Conservation (phyloP, 2,113 vertebrate species). For the Chloebia gouldiae region DNA sequence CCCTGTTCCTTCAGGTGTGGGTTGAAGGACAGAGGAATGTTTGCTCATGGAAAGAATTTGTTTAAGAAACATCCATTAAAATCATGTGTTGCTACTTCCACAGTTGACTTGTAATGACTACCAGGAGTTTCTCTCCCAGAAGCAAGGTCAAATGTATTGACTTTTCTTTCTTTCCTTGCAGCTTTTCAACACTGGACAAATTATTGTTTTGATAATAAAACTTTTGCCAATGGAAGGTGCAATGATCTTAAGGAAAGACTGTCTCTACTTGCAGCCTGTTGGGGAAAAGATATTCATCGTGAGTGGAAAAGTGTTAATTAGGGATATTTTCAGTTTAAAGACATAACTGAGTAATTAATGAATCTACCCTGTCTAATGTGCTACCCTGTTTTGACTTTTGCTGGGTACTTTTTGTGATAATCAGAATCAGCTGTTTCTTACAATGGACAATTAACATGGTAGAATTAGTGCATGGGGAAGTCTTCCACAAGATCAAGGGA, state of each 20-base stretch:
- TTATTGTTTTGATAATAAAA: conserved; percentile 18
- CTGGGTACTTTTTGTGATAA: background rate
- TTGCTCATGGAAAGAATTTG: conserved; percentile 13
- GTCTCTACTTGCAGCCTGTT: background rate
- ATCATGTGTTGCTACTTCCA: conserved; percentile 21
- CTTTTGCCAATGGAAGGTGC: background rate
- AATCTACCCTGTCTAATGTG: background rate
- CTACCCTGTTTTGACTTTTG: background rate
- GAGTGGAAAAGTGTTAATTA: background rate
- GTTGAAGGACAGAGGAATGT: background rate
- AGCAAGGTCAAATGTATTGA: conserved; percentile 19
- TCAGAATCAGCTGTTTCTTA: background rate
- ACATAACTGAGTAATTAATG: background rate
- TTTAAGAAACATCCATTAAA: conserved; percentile 43
- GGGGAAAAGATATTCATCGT: background rate
- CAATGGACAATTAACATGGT: background rate
- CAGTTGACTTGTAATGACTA: conserved; percentile 22
- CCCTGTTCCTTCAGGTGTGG: background rate
- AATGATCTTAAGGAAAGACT: background rate
- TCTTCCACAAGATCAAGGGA: background rate
- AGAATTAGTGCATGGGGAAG: background rate
- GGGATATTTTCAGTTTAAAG: background rate
- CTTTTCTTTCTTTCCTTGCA: background rate
- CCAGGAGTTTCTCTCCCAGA: conserved; percentile 22
- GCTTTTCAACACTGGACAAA: conserved; percentile 22